Evolutionary conservation across 2,113 vertebrate species (phyloP).

Genomic region (Microcebus griseorufus): DNA sequence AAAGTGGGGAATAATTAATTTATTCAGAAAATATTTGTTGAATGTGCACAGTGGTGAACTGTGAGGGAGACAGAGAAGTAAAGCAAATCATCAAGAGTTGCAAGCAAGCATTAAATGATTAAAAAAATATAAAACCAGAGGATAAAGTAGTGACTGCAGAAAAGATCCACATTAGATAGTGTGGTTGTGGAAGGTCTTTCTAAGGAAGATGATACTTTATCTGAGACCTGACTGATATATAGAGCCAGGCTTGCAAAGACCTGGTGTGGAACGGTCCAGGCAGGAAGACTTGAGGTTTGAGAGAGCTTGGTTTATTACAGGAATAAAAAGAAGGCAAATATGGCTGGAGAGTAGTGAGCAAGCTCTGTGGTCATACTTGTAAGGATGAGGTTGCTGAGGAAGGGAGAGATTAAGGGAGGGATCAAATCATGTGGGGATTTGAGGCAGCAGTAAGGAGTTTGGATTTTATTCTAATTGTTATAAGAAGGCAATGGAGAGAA

Average conservation of each 20-base stretch:
- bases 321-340: not conserved
- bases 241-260: not conserved
- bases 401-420: not conserved
- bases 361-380: not conserved
- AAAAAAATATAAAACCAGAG: not conserved
- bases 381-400: not conserved
- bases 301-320: not conserved
- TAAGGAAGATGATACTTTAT: not conserved
- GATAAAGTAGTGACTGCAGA: not conserved
- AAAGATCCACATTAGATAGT: not conserved
- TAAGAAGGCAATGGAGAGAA: not conserved
- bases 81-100: not conserved
- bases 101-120: not conserved
- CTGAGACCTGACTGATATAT: not conserved
- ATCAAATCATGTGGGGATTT: not conserved
- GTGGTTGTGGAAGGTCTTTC: not conserved
- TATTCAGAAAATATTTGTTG: not conserved
- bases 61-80: not conserved
- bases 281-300: not conserved
- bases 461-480: not conserved
- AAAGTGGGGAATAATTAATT: not conserved
- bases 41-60: not conserved
- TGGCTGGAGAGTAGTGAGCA: not conserved
- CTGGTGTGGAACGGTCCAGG: not conserved
- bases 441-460: not conserved